Base-by-base conservation (phyloP, 2,113 vertebrate species). In the Synchiropus splendidus region DNA sequence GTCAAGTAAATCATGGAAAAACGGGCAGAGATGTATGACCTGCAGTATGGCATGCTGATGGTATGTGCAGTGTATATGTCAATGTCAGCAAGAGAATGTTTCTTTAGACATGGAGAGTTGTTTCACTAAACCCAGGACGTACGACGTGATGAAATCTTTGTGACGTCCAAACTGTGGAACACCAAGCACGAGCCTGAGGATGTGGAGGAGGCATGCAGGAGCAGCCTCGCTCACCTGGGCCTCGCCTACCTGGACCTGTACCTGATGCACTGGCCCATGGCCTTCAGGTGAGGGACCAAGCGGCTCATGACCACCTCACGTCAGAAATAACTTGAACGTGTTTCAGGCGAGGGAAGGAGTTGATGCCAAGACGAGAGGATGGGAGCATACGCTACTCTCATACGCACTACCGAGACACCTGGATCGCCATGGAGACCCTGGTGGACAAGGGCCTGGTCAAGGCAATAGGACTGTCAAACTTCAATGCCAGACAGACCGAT, bases 211-310 rank as follows among this genome's bases (percentile, higher is more conserved):
- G 78, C 83, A 1, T 87, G 85, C 52, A 75, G 51, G 58, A 78
- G 57, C 48, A 83, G 58, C 34, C 55, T 86, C 39, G 32, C 54
- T 27, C 69, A 87, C 39, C 68, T 87, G 47, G 68, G 73, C 36
- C 72, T 86, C 16, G 48, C 54, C 49, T 84, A 80, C 44, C 31
- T 87, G 61, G 83, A 87, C 46, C 71, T 87, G 18, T 85, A 86
- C 64, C 83, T 86, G n/a, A 82, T 87, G 61, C 85, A 87, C 63
- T 87, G 83, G 83, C 82, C 85, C 18, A 83, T 84, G 72, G 83
- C 79, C n/a, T 86, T 87, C 50, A 69, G 79, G 81, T 83, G 58
- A 78, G 82, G 47, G 14, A 14, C 35, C 16, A 16, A 37, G 27
- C 32, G 12, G 9, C 33, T 2, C 54, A 10, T 42, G 5, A 56